These are phyloP conservation scores for Tenthredo notha DNA, from an alignment of 2,888 invertebrate genomes.

Conservation along the genomic window DNA sequence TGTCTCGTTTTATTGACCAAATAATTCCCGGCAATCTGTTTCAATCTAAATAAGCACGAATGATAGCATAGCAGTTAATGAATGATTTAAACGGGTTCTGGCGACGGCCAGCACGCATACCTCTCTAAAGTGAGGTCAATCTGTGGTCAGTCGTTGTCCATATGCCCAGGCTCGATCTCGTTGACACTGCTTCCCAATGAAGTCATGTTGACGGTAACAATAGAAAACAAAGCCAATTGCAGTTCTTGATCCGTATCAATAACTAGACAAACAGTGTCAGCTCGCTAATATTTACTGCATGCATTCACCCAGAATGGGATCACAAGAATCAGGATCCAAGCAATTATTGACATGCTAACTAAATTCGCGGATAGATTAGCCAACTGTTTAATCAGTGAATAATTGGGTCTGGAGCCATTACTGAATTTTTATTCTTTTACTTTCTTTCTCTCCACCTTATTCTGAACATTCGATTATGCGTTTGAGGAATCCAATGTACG, in stretches of 20 bases:
- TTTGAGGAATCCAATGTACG: neutral
- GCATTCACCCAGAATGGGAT: neutral
- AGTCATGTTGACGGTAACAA: slow-evolving; percentile 60
- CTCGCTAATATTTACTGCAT: neutral
- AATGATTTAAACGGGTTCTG: slow-evolving; percentile 54
- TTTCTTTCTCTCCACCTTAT: neutral
- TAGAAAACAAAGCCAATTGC: slow-evolving; percentile 56
- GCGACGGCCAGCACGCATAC: slow-evolving; percentile 63
- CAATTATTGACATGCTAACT: neutral
- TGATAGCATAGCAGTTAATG: slow-evolving; percentile 63
- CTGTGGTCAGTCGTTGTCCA: slow-evolving; percentile 65
- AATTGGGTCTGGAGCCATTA: neutral
- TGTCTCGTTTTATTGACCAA: slow-evolving; percentile 29
- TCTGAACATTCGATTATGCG: neutral
- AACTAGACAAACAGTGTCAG: neutral
- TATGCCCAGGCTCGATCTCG: slow-evolving; percentile 62
- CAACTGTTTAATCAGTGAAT: neutral
- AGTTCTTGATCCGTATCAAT: slow-evolving; percentile 32
- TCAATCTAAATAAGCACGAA: slow-evolving; percentile 66
- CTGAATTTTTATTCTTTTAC: neutral
- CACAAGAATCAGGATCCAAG: neutral
- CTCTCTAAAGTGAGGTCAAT: slow-evolving; percentile 70
- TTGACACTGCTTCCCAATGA: slow-evolving; percentile 57
- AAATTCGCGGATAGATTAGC: neutral
- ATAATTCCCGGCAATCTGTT: slow-evolving; percentile 62